Conservation (phyloP, 1,140 invertebrate genomes). For the Penaeus chinensis region DNA sequence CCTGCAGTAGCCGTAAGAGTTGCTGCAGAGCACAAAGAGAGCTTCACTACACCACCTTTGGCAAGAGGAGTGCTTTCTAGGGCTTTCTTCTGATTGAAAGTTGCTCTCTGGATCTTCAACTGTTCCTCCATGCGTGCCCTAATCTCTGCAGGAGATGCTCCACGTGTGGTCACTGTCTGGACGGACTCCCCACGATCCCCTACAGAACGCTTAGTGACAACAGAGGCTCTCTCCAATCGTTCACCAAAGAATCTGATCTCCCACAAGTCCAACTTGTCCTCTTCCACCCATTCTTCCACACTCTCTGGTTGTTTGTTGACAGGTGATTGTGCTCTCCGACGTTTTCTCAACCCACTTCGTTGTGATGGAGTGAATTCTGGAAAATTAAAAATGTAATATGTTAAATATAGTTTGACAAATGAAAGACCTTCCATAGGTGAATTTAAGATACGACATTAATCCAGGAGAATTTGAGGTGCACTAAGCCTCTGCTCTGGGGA, state of each 20-base stretch:
- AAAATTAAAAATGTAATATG: conserved; percentile 4
- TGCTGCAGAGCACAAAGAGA: conserved; percentile 41
- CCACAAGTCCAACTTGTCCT: conserved; percentile 95
- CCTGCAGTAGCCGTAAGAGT: conserved; percentile 36
- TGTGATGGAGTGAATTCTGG: conserved; percentile 90
- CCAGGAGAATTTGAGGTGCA: too few species aligned
- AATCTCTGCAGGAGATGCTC: conserved; percentile 47
- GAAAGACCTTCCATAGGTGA: background rate
- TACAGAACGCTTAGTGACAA: conserved; percentile 41
- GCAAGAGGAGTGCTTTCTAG: conserved; percentile 40
- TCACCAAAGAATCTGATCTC: conserved; percentile 97
- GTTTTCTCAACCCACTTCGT: conserved; percentile 89
- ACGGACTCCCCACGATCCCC: conserved; percentile 39
- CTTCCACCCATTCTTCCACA: conserved; percentile 94
- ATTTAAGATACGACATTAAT: too few species aligned
- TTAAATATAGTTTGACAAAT: background rate
- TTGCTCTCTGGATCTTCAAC: conserved; percentile 61
- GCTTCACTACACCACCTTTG: conserved; percentile 49
- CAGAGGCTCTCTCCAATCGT: conserved; percentile 70
- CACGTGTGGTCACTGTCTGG: conserved; percentile 30
- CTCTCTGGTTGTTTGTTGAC: conserved; percentile 91
- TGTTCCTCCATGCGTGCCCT: conserved; percentile 61
- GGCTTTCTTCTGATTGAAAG: conserved; percentile 57
- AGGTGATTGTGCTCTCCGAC: conserved; percentile 89
- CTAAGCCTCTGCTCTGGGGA: too few species aligned